A percentile compares a stretch with the other conserved stretches of the same genome.
phyloP scores from a whole-genome alignment of 1,140 invertebrate genomes.

The Lordiphosa collinella region DNA sequence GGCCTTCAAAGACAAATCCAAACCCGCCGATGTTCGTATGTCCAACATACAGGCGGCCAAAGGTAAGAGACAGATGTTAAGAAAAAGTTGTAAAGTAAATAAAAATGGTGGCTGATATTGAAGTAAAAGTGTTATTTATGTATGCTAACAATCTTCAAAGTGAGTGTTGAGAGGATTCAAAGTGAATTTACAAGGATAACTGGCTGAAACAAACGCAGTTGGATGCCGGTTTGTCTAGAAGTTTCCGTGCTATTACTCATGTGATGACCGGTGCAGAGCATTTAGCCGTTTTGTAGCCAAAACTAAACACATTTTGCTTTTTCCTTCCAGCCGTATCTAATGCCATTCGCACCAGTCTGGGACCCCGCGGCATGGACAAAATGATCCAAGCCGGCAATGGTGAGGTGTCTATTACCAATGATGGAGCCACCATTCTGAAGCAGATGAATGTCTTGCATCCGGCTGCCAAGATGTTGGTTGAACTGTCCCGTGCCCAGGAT shows the following conservation, averaged over 20 bases:
- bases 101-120: conserved; percentile 6
- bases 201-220: conserved; percentile 41
- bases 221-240: conserved; percentile 69
- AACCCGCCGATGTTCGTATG: conserved; percentile 94
- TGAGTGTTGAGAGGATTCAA: neutral
- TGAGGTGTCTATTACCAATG: conserved; percentile 99
- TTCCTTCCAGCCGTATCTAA: conserved; percentile 94
- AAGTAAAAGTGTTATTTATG: neutral
- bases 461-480: conserved; percentile 99
- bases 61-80: conserved; percentile 84
- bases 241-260: conserved; percentile 68
- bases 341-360: conserved; percentile 98
- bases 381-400: conserved; percentile 99
- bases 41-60: conserved; percentile 99
- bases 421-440: conserved; percentile 99
- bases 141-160: neutral
- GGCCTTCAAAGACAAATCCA: conserved; percentile 93
- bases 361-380: conserved; percentile 99
- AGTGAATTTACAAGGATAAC: conserved; percentile 9
- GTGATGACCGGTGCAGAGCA: conserved; percentile 39
- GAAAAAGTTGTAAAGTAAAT: conserved; percentile 3
- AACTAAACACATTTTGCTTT: neutral
- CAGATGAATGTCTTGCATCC: conserved; percentile 99
- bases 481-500: conserved; percentile 98
- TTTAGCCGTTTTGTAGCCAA: conserved; percentile 2